Base-by-base conservation (phyloP, 2,797 vertebrate species). In the Typhlichthys eigenmanni region DNA sequence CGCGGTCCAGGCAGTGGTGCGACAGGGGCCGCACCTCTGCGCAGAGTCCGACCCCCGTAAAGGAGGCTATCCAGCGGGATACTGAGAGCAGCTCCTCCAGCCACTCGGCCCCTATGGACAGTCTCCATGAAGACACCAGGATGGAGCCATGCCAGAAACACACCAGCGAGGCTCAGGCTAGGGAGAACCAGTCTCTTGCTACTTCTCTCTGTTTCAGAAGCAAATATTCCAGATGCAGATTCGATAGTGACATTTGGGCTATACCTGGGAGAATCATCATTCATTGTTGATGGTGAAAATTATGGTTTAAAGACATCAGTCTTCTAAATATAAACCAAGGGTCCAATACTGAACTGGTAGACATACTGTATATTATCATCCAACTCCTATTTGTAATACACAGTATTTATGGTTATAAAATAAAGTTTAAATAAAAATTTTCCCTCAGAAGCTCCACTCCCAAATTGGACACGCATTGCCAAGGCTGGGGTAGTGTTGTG, bases 11-110 rank as follows among this genome's bases (percentile, higher is more conserved):
- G 93, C 89, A 0, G 88, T 94, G 58, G 82, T 94, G 47, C 85
- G 87, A 43, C 84, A 91, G 73, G 91, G 90, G 16, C 86, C 89
- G 58, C 85, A 55, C 24, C 78, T 93, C 60, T 90, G 76, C 38
- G 92, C 93, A 0, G 91, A 92, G 81, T 93, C 89, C 0, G 93
- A 94, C 75, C 89, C 85, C 55, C 85, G 93, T 69, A 94, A 94
- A 87, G 92, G 92, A 69, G 92, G 93, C 61, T 89, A 91, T 61
- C 92, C 92, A 0, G 92, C 90, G 0, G 93, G 93, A 47, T 94
- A 94, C 85, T 94, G 83, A 93, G 34, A 46, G 6, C 1, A 47
- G 32, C 45, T 13, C 47, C 55, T 13, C 47, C 55, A 24, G 53
- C 58, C 51, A 38, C 52, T 19, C 2, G 19, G 19, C 1, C 19